A percentile compares a stretch with the other conserved stretches of the same genome.
Evolutionary conservation across 1,140 invertebrate species (phyloP).

Genomic region (Lethrus apterus): DNA sequence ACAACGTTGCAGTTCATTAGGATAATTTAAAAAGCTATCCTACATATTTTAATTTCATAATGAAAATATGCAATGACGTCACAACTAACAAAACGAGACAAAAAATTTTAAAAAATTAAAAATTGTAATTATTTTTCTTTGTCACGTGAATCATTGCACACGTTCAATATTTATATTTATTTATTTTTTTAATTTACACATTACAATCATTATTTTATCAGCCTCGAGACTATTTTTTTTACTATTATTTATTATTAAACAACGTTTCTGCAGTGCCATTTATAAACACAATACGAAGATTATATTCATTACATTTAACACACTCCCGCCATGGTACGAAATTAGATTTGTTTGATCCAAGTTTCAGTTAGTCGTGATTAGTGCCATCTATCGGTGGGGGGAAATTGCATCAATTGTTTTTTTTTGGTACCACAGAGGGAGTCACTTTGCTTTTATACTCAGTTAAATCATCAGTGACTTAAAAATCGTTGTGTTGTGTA

Average conservation of each 20-base stretch:
- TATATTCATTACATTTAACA: constrained; percentile 14
- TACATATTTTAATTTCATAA: constrained; percentile 23
- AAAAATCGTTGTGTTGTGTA: constrained; percentile 8
- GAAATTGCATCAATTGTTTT: constrained; percentile 1
- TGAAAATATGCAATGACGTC: constrained; percentile 28
- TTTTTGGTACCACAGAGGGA: background rate
- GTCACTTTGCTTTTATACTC: constrained; percentile 23
- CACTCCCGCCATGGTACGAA: no score
- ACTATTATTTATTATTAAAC: constrained; percentile 19
- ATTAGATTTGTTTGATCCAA: no score
- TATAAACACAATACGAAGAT: constrained; percentile 20
- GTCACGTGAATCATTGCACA: constrained; percentile 15
- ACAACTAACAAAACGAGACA: background rate
- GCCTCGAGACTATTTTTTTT: constrained; percentile 26
- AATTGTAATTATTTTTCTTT: background rate
- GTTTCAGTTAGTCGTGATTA: constrained; percentile 18
- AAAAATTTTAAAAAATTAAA: background rate
- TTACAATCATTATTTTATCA: constrained; percentile 29
- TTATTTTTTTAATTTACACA: constrained; percentile 29
- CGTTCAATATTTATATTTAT: constrained; percentile 26
- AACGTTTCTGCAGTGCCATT: constrained; percentile 27
- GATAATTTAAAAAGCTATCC: constrained; percentile 28
- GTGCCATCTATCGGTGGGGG: constrained; percentile 10
- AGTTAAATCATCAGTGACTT: constrained; percentile 29
- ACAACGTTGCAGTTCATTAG: constrained; percentile 31